Evolutionary conservation across 2,888 invertebrate genomes (phyloP), one percentile per base, ranked within the genome.

Genomic region (Pocota personata): DNA sequence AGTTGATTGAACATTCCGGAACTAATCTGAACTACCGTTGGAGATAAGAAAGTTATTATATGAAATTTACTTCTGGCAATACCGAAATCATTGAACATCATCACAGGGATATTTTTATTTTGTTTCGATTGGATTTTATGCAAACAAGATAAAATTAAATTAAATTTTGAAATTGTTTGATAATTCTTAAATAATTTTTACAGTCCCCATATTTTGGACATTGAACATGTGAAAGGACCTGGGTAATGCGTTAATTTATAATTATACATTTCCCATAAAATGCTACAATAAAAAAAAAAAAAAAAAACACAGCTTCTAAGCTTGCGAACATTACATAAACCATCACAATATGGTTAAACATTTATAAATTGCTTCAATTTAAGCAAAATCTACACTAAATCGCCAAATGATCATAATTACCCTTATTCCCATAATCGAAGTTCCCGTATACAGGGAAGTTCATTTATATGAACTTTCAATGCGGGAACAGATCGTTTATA

Each of bases 121-220:
- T n/a, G n/a, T n/a, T n/a, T n/a, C n/a, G n/a, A n/a, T n/a, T n/a
- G n/a, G n/a, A n/a, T n/a, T n/a, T n/a, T n/a, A n/a, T n/a, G n/a
- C n/a, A n/a, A n/a, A n/a, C n/a, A n/a, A n/a, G n/a, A n/a, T n/a
- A n/a, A n/a, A n/a, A n/a, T n/a, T n/a, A n/a, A n/a, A n/a, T n/a
- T n/a, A n/a, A n/a, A n/a, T 10, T 32, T 32, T 10, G 10, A 32
- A 32, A 37, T 37, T 37, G 14, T 14, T 40, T 40, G 5, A 16
- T 46, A 19, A 46, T 37, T 37, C 16, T 58, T 58, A 40, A 58
- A 58, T 58, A 40, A 37, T 40, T 40, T 37, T 58, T 58, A 14
- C 40, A 40, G 40, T 40, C 12, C 19, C 19, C 3, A 6, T 12
- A 16, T 57, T 24, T 4, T 4, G 24, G 24, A 24, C 24, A 2